phyloP scores from a whole-genome alignment of 1,140 invertebrate genomes.

The Rhyacophila brunnea region DNA sequence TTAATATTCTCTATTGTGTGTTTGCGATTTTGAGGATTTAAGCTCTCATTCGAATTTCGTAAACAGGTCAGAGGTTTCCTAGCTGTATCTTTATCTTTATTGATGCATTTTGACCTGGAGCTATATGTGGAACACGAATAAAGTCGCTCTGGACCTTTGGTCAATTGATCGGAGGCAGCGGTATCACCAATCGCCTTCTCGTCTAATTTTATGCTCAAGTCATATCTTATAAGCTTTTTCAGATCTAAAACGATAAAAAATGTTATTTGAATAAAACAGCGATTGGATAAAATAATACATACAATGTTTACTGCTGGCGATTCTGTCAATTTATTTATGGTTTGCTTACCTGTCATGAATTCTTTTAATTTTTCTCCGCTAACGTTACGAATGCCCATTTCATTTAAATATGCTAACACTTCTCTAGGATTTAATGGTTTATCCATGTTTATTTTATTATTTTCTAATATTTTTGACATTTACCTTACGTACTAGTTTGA shows the following conservation, averaged over 20 bases:
- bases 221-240: slow-evolving; percentile 59
- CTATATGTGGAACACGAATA: slow-evolving; percentile 51
- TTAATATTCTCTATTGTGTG: too few relatives aligned
- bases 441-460: too few relatives aligned
- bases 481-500: too few relatives aligned
- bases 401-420: slow-evolving; percentile 47
- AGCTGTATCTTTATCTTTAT: slow-evolving; percentile 19
- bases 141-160: slow-evolving; percentile 46
- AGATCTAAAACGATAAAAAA: slow-evolving; percentile 49
- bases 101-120: slow-evolving; percentile 43
- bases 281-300: too few relatives aligned
- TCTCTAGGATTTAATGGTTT: slow-evolving; percentile 42
- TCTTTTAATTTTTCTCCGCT: slow-evolving; percentile 47
- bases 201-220: slow-evolving; percentile 36
- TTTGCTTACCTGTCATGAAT: slow-evolving; percentile 39
- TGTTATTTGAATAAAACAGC: too few relatives aligned
- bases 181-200: slow-evolving; percentile 32
- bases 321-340: too few relatives aligned
- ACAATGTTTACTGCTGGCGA: too few relatives aligned
- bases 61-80: slow-evolving; percentile 5
- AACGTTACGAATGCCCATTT: slow-evolving; percentile 47
- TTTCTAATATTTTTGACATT: too few relatives aligned
- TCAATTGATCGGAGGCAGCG: slow-evolving; percentile 30
- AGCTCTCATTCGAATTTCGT: too few relatives aligned
- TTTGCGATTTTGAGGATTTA: too few relatives aligned